Base-by-base conservation (phyloP, 2,888 invertebrate genomes). In the Amblyteles armatorius region DNA sequence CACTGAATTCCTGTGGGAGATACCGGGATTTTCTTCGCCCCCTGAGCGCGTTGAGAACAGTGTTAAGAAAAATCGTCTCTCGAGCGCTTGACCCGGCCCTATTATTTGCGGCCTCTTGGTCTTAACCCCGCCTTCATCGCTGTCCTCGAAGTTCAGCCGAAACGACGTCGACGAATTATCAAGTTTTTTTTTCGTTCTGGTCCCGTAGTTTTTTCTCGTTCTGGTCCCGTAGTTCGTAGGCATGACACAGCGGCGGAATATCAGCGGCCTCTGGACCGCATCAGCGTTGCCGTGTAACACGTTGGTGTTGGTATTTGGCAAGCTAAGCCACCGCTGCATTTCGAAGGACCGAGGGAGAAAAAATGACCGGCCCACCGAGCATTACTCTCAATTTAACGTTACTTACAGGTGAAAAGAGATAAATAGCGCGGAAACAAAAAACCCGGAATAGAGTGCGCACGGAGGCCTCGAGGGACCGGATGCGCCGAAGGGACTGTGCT, bases 331-430 rank as follows among this genome's bases (percentile, higher is more conserved):
- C 57, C 22, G 57, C 57, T 52, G 60, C 73, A 48, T 16, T 63
- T 4, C 29, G 40, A 36, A 57, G 55, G n/a, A 16, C 67, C 52
- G 22, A 36, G 55, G 67, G 68, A 55, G 72, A 50, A 63, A 72
- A 78, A 83, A 36, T 69, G 36, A 22, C 6, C 57, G 55, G 48
- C 48, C 40, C 52, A 65, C 29, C 50, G 55, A 81, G 52, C 81
- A 77, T 82, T 74, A 84, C 65, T 84, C 74, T 63, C 74, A 71
- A 71, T 82, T 84, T 71, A 55, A 65, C 79, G 55, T 79, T 81
- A 74, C 52, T 84, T 74, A 78, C 73, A 73, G 60, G 73, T 78
- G 77, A 48, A 78, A 84, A 84, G 67, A 63, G 81, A 78, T 63
- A 73, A 69, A 81, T 63, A 63, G 68, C 22, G 55, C 13, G 67